phyloP scores from a whole-genome alignment of 1,140 invertebrate genomes.

The Caenorhabditis latens region DNA sequence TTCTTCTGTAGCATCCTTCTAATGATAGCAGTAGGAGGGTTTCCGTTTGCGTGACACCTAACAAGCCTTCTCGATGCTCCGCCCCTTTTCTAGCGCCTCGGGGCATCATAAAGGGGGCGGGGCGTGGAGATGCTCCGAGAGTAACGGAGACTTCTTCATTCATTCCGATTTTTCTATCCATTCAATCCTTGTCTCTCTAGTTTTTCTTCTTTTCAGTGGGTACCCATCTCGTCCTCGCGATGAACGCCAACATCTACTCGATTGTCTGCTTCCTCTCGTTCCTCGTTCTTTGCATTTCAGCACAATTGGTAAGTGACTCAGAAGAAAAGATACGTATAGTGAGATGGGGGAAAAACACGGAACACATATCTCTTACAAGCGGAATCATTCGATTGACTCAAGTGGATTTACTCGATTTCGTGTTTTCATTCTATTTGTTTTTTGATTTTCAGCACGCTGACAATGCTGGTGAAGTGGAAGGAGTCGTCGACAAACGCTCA shows the following conservation, averaged over 20 bases:
- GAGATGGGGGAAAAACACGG: neutral
- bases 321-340: too few species aligned
- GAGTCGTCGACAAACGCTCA: slow-evolving; percentile 52
- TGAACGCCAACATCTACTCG: slow-evolving; percentile 47
- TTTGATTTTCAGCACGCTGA: slow-evolving; percentile 17
- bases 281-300: slow-evolving; percentile 52
- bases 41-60: slow-evolving; percentile 43
- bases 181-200: neutral
- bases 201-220: slow-evolving; percentile 23
- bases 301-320: slow-evolving; percentile 48
- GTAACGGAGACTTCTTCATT: neutral
- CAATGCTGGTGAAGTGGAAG: slow-evolving; percentile 18
- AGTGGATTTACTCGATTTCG: neutral
- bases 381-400: slow-evolving; percentile 42
- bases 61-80: neutral
- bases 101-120: slow-evolving; percentile 8
- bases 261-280: slow-evolving; percentile 46
- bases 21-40: neutral
- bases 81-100: slow-evolving; percentile 9
- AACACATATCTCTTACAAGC: neutral
- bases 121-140: slow-evolving; percentile 1
- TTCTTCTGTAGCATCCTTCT: neutral
- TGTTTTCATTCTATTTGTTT: neutral
- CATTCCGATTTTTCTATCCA: neutral
- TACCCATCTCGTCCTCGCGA: slow-evolving; percentile 49